phyloP scores from a whole-genome alignment of 1,140 invertebrate species.

The Palaemon carinicauda region DNA sequence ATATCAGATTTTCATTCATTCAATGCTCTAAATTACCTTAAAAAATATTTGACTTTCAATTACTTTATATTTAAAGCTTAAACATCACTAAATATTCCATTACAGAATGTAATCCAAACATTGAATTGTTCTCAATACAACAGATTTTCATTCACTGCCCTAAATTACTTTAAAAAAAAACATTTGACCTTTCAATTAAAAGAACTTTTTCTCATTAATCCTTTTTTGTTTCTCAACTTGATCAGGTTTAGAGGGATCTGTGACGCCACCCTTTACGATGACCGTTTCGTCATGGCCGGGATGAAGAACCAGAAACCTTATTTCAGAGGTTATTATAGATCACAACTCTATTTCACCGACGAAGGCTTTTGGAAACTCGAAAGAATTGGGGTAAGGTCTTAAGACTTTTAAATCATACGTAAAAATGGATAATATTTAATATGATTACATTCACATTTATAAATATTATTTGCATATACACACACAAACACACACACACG shows the following conservation, averaged over 20 bases:
- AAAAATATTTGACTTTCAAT: too few relatives aligned
- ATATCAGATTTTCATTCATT: too few relatives aligned
- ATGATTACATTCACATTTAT: too few relatives aligned
- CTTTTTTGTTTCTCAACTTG: neutral
- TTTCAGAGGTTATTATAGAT: conserved; percentile 40
- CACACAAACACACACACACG: neutral
- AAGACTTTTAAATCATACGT: neutral
- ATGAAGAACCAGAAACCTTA: conserved; percentile 24
- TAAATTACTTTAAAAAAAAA: too few relatives aligned
- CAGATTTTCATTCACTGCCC: neutral
- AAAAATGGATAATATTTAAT: neutral
- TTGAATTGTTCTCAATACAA: too few relatives aligned
- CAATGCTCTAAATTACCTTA: too few relatives aligned
- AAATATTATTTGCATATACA: too few relatives aligned
- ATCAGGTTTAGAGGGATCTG: conserved; percentile 42
- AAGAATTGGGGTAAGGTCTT: conserved; percentile 14
- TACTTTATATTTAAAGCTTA: too few relatives aligned
- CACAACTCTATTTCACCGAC: conserved; percentile 18
- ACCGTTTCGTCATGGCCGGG: conserved; percentile 26
- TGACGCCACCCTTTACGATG: conserved; percentile 39
- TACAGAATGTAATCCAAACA: too few relatives aligned
- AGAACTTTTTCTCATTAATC: neutral
- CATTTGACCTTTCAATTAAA: too few relatives aligned
- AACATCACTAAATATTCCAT: too few relatives aligned
- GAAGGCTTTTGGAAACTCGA: conserved; percentile 7